Evolutionary conservation across 1,140 invertebrate species (phyloP).

Genomic region (Portunus trituberculatus): DNA sequence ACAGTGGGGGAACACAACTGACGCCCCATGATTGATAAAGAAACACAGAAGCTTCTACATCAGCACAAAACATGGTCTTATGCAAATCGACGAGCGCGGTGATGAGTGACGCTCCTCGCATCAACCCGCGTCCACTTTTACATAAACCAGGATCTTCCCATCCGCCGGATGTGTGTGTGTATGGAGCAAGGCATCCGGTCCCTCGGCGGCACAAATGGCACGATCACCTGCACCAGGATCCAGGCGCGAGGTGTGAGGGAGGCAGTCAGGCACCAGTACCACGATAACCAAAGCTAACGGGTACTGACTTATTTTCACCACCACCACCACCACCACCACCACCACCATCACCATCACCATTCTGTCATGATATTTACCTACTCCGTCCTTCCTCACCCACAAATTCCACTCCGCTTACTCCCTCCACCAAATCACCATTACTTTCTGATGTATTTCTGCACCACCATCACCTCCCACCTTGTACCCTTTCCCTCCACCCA

Average conservation of each 20-base stretch:
- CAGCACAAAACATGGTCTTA: neutral
- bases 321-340: neutral
- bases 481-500: neutral
- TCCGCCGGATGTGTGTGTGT: neutral
- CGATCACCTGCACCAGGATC: no score
- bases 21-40: neutral
- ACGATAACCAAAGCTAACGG: neutral
- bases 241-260: neutral
- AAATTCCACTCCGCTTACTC: neutral
- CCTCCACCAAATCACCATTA: neutral
- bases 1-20: neutral
- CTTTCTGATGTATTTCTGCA: neutral
- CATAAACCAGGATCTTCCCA: neutral
- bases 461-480: conserved; percentile 6
- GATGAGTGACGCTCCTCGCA: neutral
- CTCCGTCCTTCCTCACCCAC: neutral
- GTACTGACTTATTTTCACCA: neutral
- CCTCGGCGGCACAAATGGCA: no score
- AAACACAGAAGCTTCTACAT: neutral
- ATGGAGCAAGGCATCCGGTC: neutral
- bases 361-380: neutral
- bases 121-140: neutral
- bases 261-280: neutral
- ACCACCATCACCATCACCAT: neutral
- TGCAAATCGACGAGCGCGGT: neutral